These are phyloP conservation scores for Sitta europaea DNA, from an alignment of 2,113 vertebrate genomes.

Conservation along the genomic window DNA sequence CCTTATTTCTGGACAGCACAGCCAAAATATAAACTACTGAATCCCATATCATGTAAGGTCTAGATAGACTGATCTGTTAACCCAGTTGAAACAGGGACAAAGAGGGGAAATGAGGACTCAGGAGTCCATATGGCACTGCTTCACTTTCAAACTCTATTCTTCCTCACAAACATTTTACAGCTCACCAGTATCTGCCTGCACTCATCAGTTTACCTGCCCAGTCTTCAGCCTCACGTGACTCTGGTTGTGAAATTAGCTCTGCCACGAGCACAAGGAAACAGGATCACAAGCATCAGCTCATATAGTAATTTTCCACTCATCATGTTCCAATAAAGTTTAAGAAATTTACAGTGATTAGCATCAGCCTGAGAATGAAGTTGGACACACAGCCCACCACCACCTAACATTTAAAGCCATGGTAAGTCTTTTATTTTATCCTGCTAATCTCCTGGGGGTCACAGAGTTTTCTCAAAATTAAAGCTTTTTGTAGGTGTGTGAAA, in stretches of 20 bases:
- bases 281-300: not conserved
- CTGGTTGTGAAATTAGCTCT: not conserved
- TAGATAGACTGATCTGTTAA: not conserved
- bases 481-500: not conserved
- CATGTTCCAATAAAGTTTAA: fast-evolving
- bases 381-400: not conserved
- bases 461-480: not conserved
- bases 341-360: not conserved
- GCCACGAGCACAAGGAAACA: not conserved
- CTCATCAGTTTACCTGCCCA: not conserved
- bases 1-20: not conserved
- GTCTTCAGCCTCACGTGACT: not conserved
- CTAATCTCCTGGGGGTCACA: not conserved
- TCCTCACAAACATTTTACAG: not conserved
- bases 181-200: not conserved
- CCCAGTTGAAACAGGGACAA: fast-evolving
- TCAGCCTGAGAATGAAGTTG: not conserved
- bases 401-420: not conserved
- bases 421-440: not conserved
- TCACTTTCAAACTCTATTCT: not conserved
- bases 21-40: not conserved
- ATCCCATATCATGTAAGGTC: not conserved
- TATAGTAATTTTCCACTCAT: not conserved
- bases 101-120: not conserved
- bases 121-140: not conserved